phyloP scores from a whole-genome alignment of 2,888 invertebrate genomes.

The Phoronis australis region DNA sequence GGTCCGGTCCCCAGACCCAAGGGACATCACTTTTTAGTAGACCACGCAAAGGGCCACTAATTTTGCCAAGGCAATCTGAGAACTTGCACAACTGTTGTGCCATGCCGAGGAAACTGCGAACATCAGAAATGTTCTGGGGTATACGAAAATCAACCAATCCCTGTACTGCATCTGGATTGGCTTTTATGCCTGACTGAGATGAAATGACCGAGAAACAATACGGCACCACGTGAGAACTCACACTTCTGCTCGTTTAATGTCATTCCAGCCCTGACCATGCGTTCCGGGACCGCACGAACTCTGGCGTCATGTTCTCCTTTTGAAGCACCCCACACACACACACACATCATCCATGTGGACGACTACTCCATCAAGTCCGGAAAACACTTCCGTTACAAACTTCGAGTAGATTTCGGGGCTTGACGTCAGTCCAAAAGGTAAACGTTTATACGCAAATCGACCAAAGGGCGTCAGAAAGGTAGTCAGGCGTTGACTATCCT shows the following conservation, averaged over 20 bases:
- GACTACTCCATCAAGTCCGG: conserved; percentile 10
- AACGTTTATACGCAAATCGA: neutral
- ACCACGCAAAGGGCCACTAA: too few relatives aligned
- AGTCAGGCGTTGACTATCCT: neutral
- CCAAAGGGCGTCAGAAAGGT: neutral
- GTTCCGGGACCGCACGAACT: conserved; percentile 6
- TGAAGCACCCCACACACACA: conserved; percentile 7
- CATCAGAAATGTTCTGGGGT: too few relatives aligned
- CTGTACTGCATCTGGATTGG: too few relatives aligned
- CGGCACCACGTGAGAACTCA: conserved; percentile 9
- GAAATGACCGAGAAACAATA: conserved; percentile 16
- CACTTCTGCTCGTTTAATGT: conserved; percentile 20
- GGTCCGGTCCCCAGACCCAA: too few relatives aligned
- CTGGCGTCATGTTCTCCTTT: conserved; percentile 12
- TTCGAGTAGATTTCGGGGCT: conserved; percentile 1
- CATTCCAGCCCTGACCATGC: conserved; percentile 9
- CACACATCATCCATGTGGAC: conserved; percentile 20
- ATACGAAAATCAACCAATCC: too few relatives aligned
- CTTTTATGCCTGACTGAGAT: too few relatives aligned
- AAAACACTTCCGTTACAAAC: conserved; percentile 13
- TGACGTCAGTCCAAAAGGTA: neutral
- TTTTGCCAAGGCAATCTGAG: too few relatives aligned
- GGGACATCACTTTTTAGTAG: too few relatives aligned
- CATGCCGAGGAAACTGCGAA: too few relatives aligned
- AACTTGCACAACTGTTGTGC: too few relatives aligned